A percentile compares a stretch with the other conserved stretches of the same genome.
Evolutionary conservation across 1,140 invertebrate species (phyloP).

Genomic region (Reticulitermes speratus): DNA sequence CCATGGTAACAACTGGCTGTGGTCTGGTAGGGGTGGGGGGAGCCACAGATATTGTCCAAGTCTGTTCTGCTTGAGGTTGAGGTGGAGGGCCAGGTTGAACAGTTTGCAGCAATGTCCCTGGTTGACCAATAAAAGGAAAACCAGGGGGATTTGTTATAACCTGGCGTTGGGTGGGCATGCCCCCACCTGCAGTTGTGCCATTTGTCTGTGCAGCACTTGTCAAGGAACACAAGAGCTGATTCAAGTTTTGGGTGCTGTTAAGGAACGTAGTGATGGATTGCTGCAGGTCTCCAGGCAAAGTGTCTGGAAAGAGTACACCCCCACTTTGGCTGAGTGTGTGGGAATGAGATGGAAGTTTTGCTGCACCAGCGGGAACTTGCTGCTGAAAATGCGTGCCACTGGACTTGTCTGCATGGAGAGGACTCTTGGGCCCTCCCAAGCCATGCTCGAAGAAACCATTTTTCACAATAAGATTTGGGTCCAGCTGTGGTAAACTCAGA

Average conservation of each 20-base stretch:
- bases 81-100: constrained; percentile 37
- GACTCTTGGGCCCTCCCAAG: constrained; percentile 29
- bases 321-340: constrained; percentile 28
- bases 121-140: constrained; percentile 28
- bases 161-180: not conserved
- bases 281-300: constrained; percentile 42
- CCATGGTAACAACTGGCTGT: constrained; percentile 21
- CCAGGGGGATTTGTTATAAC: constrained; percentile 16
- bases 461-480: constrained; percentile 27
- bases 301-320: constrained; percentile 22
- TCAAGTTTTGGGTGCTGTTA: constrained; percentile 45
- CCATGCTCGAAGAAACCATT: constrained; percentile 29
- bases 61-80: constrained; percentile 31
- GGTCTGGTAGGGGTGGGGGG: not conserved
- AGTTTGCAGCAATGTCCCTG: constrained; percentile 22
- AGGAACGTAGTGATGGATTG: constrained; percentile 44
- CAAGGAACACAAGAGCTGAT: constrained; percentile 42
- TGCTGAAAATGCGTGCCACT: constrained; percentile 16
- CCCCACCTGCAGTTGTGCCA: not conserved
- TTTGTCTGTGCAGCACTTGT: constrained; percentile 35
- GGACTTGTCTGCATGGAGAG: constrained; percentile 29
- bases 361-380: constrained; percentile 27
- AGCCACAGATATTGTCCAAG: constrained; percentile 21
- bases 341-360: constrained; percentile 30
- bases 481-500: not conserved